Base-by-base conservation (phyloP, 2,888 invertebrate genomes). In the Caenorhabditis sp. region DNA sequence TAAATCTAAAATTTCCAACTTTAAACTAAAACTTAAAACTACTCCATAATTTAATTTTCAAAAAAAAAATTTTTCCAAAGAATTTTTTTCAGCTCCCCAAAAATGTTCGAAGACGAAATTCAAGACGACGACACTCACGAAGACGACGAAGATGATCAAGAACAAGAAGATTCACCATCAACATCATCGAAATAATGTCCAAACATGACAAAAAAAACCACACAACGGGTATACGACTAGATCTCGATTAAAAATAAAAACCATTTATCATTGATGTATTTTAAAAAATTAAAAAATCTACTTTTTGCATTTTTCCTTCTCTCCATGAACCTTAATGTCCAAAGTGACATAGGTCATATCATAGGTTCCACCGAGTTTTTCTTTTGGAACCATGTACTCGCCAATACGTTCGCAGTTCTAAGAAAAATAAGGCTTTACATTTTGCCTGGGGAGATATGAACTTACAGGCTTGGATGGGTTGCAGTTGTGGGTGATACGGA, bases 341-440 rank as follows among this genome's bases (percentile, higher is more conserved):
- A 81, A 67, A 43, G 79, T 78, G 59, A 81, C 73, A 60, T 80
- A 81, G 69, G 79, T 81, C 81, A 81, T 81, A 67, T 79, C 77
- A 65, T 81, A 81, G 61, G 61, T 63, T 63, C 75, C 77, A 52
- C 77, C 81, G 68, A 81, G 71, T 67, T 80, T 80, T 54, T 79
- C 78, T 54, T 80, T 62, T 66, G 80, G 80, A 23, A 75, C 63
- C 23, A 63, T 23, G 67, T 71, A 77, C 61, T 75, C 59, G 60
- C 79, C 76, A 60, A 80, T 75, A 49, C 80, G 70, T 59, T 69
- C 53, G 64, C 80, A 80, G 63, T 74, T 70, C 76, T 76, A 71
- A 8, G 66, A 70, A 26, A 20, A 17, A n/a, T 14, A 50, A 25
- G 50, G 23, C 23, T 5, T 10, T 8, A 3, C 12, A 10, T n/a